phyloP scores from a whole-genome alignment of 2,888 invertebrate genomes.

The Aspidiotus rigidus region DNA sequence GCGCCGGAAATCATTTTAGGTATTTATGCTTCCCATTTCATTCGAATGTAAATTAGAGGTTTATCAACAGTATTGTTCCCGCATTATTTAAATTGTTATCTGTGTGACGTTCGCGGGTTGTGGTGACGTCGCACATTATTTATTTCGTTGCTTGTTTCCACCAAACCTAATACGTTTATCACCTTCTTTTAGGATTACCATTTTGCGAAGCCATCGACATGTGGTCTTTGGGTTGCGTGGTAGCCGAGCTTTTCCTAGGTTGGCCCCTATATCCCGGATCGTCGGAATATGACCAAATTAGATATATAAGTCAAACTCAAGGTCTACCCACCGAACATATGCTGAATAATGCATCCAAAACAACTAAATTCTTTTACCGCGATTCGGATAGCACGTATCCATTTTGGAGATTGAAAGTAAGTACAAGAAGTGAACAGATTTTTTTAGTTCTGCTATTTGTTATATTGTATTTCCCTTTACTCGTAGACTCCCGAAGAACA shows the following conservation, averaged over 20 bases:
- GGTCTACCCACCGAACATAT: constrained; percentile 96
- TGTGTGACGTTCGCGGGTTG: not conserved
- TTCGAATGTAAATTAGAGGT: constrained; percentile 12
- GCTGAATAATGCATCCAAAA: constrained; percentile 94
- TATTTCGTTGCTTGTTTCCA: not conserved
- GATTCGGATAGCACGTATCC: constrained; percentile 75
- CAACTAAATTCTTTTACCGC: constrained; percentile 94
- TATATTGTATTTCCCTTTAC: not conserved
- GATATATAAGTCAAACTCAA: constrained; percentile 94
- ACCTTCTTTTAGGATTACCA: constrained; percentile 59
- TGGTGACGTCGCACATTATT: not conserved
- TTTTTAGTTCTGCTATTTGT: not conserved
- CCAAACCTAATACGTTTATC: not conserved
- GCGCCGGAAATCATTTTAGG: constrained; percentile 93
- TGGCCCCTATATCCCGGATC: constrained; percentile 99
- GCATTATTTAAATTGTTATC: constrained; percentile 10
- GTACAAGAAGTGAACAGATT: constrained; percentile 5
- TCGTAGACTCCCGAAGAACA: constrained; percentile 90
- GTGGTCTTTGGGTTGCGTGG: constrained; percentile 99
- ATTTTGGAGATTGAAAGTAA: constrained; percentile 53
- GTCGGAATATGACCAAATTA: constrained; percentile 97
- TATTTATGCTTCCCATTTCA: constrained; percentile 35
- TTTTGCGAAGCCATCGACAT: constrained; percentile 99
- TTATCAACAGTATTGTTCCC: constrained; percentile 12
- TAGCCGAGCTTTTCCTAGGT: constrained; percentile 96